Percentiles rank a stretch among this genome's conserved stretches.
Evolutionary conservation across 2,888 invertebrate genomes (phyloP).

Genomic region (Copidosoma aretas): DNA sequence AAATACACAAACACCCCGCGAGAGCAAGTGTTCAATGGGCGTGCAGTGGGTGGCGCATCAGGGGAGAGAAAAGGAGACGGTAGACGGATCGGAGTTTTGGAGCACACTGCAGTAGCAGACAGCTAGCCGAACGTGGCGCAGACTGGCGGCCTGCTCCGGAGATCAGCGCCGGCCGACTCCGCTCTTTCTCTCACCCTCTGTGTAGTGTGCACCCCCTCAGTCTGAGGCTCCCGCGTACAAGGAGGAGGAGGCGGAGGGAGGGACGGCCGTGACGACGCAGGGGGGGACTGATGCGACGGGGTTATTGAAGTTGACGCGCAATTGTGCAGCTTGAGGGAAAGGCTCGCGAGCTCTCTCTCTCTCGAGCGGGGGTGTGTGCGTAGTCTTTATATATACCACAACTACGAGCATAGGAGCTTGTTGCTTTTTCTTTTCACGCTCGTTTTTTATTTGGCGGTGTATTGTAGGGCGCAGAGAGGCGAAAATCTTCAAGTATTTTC

Average conservation of each 20-base stretch:
- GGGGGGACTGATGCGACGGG: neutral
- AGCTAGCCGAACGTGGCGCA: constrained; percentile 46
- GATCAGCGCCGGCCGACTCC: constrained; percentile 7
- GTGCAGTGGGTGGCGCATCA: no score
- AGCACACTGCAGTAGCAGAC: neutral
- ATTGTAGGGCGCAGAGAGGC: no score
- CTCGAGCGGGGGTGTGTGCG: no score
- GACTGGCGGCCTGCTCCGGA: constrained; percentile 40
- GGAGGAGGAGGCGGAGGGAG: neutral
- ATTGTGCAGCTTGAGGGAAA: no score
- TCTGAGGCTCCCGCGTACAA: neutral
- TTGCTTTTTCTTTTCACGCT: no score
- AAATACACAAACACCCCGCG: neutral
- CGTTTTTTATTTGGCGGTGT: no score
- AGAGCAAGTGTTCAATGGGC: neutral
- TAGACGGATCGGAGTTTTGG: neutral
- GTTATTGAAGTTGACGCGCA: constrained; percentile 5
- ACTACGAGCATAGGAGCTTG: no score
- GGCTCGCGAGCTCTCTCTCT: no score
- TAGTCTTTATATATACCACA: no score
- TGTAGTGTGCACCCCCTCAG: neutral
- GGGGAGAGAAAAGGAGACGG: no score
- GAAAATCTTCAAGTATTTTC: no score
- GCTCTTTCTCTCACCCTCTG: neutral
- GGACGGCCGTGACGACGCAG: neutral